These are phyloP conservation scores for Scaptodrosophila latifasciaeformis DNA, from an alignment of 2,888 invertebrate species.

Conservation along the genomic window DNA sequence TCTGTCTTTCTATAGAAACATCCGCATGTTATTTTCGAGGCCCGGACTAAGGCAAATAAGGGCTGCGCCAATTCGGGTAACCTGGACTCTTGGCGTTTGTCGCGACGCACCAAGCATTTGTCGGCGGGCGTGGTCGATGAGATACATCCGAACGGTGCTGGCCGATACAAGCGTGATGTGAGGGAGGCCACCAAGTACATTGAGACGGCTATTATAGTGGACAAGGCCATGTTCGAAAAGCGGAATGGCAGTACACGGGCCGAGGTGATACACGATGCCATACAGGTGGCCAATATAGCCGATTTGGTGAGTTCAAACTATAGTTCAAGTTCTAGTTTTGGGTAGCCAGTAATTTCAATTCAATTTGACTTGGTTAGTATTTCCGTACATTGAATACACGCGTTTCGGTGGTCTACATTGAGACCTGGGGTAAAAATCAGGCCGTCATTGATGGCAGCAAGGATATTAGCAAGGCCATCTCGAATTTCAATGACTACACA, in stretches of 20 bases:
- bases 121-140: slow-evolving; percentile 74
- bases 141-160: slow-evolving; percentile 73
- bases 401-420: slow-evolving; percentile 96
- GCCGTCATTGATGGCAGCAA: slow-evolving; percentile 87
- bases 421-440: slow-evolving; percentile 96
- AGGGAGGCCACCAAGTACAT: slow-evolving; percentile 95
- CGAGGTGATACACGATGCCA: slow-evolving; percentile 94
- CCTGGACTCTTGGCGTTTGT: slow-evolving; percentile 83
- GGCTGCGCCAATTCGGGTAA: slow-evolving; percentile 90
- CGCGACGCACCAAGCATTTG: slow-evolving; percentile 79
- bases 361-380: slow-evolving; percentile 82
- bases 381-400: slow-evolving; percentile 95
- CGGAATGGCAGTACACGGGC: slow-evolving; percentile 91
- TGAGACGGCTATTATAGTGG: slow-evolving; percentile 95
- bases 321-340: too few relatives aligned
- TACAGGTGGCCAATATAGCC: slow-evolving; percentile 97
- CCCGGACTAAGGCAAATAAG: slow-evolving; percentile 91
- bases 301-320: slow-evolving; percentile 90
- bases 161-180: slow-evolving; percentile 83
- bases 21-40: slow-evolving; percentile 98
- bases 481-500: slow-evolving; percentile 94
- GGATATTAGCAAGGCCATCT: slow-evolving; percentile 91
- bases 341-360: too few relatives aligned
- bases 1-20: slow-evolving; percentile 88
- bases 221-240: slow-evolving; percentile 96